phyloP scores from a whole-genome alignment of 2,113 vertebrate genomes.

The Loxodonta africana region DNA sequence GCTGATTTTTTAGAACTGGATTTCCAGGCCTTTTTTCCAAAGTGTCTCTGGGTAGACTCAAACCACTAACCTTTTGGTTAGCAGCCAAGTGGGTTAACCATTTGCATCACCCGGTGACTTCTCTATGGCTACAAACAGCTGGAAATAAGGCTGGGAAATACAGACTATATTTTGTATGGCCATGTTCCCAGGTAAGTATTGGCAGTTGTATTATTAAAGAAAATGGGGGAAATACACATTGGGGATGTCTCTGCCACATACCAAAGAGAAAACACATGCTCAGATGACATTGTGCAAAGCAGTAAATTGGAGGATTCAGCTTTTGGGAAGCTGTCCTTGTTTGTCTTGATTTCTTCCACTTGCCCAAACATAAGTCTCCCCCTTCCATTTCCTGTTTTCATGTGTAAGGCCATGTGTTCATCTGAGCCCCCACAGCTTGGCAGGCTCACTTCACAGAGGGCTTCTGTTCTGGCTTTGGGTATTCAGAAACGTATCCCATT shows the following conservation, averaged over 20 bases:
- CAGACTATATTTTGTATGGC: conserved; percentile 2
- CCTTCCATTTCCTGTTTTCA: conserved; percentile 51
- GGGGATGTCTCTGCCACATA: background rate
- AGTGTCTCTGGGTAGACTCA: background rate
- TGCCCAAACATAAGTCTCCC: background rate
- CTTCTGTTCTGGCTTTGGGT: background rate
- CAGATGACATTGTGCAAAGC: conserved; percentile 16
- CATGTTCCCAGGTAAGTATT: background rate
- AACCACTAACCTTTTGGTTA: background rate
- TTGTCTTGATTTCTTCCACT: conserved; percentile 42
- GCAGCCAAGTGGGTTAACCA: background rate
- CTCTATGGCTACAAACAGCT: conserved; percentile 4
- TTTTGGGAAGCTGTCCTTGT: background rate
- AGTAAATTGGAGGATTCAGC: background rate
- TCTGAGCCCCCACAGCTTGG: background rate
- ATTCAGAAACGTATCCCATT: conserved; percentile 30
- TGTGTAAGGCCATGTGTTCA: conserved; percentile 39
- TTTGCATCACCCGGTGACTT: background rate
- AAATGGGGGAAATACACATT: background rate
- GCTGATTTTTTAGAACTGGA: too few relatives aligned
- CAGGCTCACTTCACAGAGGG: background rate
- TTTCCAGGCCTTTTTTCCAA: background rate
- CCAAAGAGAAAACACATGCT: background rate
- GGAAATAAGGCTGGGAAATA: background rate
- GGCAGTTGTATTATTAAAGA: background rate